Evolutionary conservation across 2,113 vertebrate species (phyloP).

Genomic region (Phoenicopterus ruber): DNA sequence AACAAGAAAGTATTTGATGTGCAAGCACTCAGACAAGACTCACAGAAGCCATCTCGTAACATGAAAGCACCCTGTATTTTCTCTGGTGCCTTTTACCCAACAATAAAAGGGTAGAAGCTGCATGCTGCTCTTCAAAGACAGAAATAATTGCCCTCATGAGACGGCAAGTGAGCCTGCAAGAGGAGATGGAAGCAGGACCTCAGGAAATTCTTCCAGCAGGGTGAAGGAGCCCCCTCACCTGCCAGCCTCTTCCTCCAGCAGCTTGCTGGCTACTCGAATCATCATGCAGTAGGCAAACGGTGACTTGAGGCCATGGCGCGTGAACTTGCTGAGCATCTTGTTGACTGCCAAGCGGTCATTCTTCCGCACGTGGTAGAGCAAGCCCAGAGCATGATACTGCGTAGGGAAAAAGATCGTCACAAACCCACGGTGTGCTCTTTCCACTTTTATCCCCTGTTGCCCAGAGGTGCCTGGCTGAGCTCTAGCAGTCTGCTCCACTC

Average conservation of each 20-base stretch:
- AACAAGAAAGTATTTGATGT: not conserved
- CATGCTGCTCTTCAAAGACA: not conserved
- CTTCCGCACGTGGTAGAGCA: conserved; percentile 82
- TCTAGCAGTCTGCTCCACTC: not conserved
- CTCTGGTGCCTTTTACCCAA: not conserved
- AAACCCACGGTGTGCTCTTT: not conserved
- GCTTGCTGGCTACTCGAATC: conserved; percentile 82
- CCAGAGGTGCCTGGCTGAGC: not conserved
- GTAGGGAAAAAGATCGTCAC: not conserved
- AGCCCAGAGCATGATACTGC: conserved; percentile 81
- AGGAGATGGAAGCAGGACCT: not conserved
- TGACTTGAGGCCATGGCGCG: conserved; percentile 79
- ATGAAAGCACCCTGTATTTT: not conserved
- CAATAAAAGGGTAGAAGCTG: not conserved
- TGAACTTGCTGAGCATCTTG: conserved; percentile 85
- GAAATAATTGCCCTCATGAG: not conserved
- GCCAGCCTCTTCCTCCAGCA: conserved; percentile 80
- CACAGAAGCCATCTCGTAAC: not conserved
- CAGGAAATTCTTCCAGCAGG: not conserved
- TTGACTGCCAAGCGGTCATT: conserved; percentile 80
- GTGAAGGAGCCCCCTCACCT: conserved; percentile 51
- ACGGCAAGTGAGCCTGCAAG: not conserved
- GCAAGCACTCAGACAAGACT: not conserved
- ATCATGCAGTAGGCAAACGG: conserved; percentile 84
- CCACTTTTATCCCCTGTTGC: not conserved